Evolutionary conservation across 2,113 vertebrate species (phyloP), one percentile per base, ranked within the genome.

Genomic region (Pogona vitticeps): DNA sequence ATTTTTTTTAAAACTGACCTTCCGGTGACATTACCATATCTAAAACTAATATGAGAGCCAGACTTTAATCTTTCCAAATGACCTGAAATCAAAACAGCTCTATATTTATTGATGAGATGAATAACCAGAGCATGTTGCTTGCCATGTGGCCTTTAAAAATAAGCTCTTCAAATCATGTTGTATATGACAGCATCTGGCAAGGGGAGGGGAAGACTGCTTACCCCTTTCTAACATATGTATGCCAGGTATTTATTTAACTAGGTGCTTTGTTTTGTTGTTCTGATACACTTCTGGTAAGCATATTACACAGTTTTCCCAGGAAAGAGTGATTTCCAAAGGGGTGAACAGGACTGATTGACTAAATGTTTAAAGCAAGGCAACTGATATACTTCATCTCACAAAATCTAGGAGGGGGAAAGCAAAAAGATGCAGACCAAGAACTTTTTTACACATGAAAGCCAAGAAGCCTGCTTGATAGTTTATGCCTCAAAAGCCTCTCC

Each of bases 281-380:
- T 67, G 61, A 28, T 38, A 76, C 46, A 65, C 90, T 87, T 23
- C 77, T 90, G 91, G 0, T 92, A 92, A 94, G 90, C 76, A 68
- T 52, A 23, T 85, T 65, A 31, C 23, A 38, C 26, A 58, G 21
- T 52, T 93, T 95, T 94, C 89, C 90, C 90, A 90, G 59, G 90
- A 89, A 90, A 91, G 85, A 86, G 88, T 89, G 75, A 84, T 84
- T 92, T 93, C 90, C 87, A 93, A 91, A 95, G 90, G 90, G 91
- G 90, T 86, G 90, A 91, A 91, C 87, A 94, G 92, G 90, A 92
- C 91, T 92, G 90, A 92, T 91, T 52, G 33, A 85, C 7, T 20
- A 33, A 1, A 40, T 83, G 14, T 38, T 72, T 73, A 84, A 52
- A 76, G 31, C 18, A 3, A 86, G 52, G 46, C 65, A 71, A 71